These are phyloP conservation scores for Gymnoscopelus braueri DNA, from an alignment of 2,797 vertebrate species.

Conservation along the genomic window DNA sequence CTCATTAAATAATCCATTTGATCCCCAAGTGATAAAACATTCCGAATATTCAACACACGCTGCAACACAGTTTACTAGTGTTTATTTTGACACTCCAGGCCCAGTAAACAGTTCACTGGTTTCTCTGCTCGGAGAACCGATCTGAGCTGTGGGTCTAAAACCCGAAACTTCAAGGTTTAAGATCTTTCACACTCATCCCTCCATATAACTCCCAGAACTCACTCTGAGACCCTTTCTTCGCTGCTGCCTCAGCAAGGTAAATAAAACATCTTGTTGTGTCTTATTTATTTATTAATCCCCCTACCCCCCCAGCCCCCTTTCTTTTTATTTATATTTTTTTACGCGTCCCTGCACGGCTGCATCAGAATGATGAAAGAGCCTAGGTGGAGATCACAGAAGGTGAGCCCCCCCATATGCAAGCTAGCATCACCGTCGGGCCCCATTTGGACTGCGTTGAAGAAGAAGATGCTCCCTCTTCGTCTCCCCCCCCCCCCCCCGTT, in stretches of 20 bases:
- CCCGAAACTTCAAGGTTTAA: conserved; percentile 20
- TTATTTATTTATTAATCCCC: conserved; percentile 82
- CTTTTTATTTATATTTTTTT: conserved; percentile 49
- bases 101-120: neutral
- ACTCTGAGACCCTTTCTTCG: conserved; percentile 50
- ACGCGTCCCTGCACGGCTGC: conserved; percentile 62
- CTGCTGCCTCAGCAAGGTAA: conserved; percentile 66
- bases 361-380: conserved; percentile 42
- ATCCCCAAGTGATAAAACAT: neutral
- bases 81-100: neutral
- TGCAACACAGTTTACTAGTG: neutral
- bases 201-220: conserved; percentile 61
- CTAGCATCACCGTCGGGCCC: no score
- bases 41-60: neutral
- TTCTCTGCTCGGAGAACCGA: conserved; percentile 17
- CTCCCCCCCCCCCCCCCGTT: conserved; percentile 34
- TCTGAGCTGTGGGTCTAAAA: conserved; percentile 25
- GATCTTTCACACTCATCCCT: neutral
- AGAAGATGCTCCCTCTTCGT: neutral
- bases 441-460: neutral
- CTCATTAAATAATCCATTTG: conserved; percentile 4
- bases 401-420: no score
- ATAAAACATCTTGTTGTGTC: conserved; percentile 80
- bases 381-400: conserved; percentile 64
- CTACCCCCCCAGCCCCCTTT: no score